Evolutionary conservation across 2,888 invertebrate genomes (phyloP).

Genomic region (Silvanus unidentatus): DNA sequence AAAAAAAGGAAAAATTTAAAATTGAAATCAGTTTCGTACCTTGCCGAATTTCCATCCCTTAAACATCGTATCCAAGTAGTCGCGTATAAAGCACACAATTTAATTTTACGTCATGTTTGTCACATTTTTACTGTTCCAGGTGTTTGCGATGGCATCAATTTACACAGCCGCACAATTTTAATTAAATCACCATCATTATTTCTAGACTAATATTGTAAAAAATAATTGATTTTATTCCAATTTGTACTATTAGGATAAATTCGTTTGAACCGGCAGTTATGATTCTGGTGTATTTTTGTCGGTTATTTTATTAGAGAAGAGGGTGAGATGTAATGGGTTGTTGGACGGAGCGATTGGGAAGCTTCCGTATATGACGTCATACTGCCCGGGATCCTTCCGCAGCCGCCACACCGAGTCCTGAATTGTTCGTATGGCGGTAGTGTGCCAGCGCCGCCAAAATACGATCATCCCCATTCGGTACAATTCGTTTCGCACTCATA

Average conservation of each 20-base stretch:
- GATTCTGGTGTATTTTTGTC: too few relatives aligned
- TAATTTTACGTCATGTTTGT: too few relatives aligned
- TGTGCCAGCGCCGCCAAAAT: conserved; percentile 1
- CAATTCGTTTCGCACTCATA: too few relatives aligned
- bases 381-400: conserved; percentile 41
- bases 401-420: conserved; percentile 10
- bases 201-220: too few relatives aligned
- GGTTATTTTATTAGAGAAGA: conserved; percentile 13
- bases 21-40: conserved; percentile 29
- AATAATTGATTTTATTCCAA: too few relatives aligned
- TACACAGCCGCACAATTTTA: not conserved
- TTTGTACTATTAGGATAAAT: too few relatives aligned
- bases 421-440: not conserved
- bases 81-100: too few relatives aligned
- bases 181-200: not conserved
- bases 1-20: too few relatives aligned
- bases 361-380: conserved; percentile 46
- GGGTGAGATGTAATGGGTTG: conserved; percentile 12
- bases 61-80: conserved; percentile 29
- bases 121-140: too few relatives aligned
- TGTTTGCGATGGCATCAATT: not conserved
- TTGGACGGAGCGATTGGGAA: conserved; percentile 23
- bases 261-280: too few relatives aligned
- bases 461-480: not conserved
- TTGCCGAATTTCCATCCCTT: conserved; percentile 43